Evolutionary conservation across 2,113 vertebrate species (phyloP).

Genomic region (Protobothrops mucrosquamatus): DNA sequence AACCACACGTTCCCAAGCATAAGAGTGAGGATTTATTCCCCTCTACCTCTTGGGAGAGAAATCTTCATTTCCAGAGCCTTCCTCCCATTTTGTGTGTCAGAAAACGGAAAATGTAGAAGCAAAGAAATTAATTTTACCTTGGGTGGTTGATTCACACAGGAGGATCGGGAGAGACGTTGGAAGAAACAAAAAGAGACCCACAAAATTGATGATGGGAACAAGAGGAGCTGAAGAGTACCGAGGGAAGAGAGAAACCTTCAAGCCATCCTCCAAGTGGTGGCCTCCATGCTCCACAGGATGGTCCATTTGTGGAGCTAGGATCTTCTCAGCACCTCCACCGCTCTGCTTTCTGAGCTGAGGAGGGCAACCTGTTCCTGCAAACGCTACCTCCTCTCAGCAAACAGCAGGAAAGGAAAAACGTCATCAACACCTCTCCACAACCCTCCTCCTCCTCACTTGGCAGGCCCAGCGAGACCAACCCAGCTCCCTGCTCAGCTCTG

Average conservation of each 20-base stretch:
- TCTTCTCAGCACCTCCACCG: background rate
- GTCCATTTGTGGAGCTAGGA: background rate
- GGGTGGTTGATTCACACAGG: background rate
- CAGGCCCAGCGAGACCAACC: background rate
- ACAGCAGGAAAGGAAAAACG: background rate
- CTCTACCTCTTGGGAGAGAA: background rate
- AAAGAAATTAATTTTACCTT: background rate
- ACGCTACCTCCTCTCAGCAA: too few species aligned
- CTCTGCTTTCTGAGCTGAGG: background rate
- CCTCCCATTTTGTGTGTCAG: background rate
- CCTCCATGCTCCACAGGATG: background rate
- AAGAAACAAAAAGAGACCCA: background rate
- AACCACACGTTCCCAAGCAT: background rate
- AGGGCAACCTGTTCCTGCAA: background rate
- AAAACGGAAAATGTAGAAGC: background rate
- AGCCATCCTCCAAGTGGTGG: background rate
- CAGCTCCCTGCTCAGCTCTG: background rate
- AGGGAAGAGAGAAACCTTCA: background rate
- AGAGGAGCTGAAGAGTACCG: background rate
- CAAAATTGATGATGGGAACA: accelerated
- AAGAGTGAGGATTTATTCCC: background rate
- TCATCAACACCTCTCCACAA: background rate
- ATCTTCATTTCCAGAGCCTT: background rate
- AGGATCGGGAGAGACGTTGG: background rate
- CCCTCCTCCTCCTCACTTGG: background rate